These are phyloP conservation scores for Tipula unca DNA, from an alignment of 2,888 invertebrate genomes.

Conservation along the genomic window DNA sequence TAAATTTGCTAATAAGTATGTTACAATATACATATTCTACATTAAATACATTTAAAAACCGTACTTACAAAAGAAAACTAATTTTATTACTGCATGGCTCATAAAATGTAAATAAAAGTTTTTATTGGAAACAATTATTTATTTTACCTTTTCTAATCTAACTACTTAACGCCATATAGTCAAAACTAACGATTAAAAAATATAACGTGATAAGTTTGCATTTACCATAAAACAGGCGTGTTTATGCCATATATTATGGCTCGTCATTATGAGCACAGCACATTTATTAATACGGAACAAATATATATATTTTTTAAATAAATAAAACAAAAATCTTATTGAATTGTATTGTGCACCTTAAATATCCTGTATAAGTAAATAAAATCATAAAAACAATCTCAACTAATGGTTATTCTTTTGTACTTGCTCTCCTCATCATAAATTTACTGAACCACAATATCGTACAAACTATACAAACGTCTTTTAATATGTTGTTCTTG, in stretches of 20 bases:
- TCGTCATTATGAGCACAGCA: not conserved
- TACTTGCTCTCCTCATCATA: not conserved
- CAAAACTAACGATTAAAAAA: not conserved
- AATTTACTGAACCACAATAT: not conserved
- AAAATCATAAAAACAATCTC: not conserved
- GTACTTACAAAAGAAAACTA: not conserved
- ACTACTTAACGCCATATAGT: not conserved
- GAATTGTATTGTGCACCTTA: constrained; percentile 1
- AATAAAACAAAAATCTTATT: not conserved
- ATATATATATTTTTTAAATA: not conserved
- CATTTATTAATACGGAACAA: not conserved
- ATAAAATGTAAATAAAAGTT: not conserved
- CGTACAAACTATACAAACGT: not conserved
- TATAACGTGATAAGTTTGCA: not conserved
- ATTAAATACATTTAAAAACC: too few relatives aligned
- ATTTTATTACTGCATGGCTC: not conserved
- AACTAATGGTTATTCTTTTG: not conserved
- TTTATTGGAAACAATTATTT: not conserved
- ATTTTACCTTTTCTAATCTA: not conserved
- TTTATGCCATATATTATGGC: not conserved
- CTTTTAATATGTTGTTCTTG: not conserved
- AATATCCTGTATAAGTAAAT: not conserved
- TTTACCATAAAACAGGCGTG: not conserved
- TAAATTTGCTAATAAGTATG: too few relatives aligned
- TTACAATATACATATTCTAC: too few relatives aligned